These are phyloP conservation scores for Malaclemys terrapin DNA, from an alignment of 2,113 vertebrate species.

Conservation along the genomic window DNA sequence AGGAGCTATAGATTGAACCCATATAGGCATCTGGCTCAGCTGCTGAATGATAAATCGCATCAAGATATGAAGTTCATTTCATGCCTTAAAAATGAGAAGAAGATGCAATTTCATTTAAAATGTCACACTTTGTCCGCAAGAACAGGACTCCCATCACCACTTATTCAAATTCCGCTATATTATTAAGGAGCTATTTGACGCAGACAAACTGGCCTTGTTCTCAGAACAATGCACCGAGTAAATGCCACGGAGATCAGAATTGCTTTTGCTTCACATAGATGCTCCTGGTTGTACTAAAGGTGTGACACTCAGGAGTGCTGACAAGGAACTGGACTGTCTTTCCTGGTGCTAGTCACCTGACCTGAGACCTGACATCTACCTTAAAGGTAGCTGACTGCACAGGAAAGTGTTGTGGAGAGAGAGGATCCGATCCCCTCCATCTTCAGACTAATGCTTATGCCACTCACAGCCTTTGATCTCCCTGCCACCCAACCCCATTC, in stretches of 20 bases:
- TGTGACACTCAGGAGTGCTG: neutral
- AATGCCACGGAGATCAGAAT: neutral
- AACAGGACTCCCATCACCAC: neutral
- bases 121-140: slow-evolving; percentile 23
- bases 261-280: rapidly evolving
- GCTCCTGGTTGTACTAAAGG: neutral
- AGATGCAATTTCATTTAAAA: neutral
- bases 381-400: neutral
- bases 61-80: slow-evolving; percentile 48
- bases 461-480: neutral
- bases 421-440: neutral
- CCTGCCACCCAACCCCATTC: neutral
- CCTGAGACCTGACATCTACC: neutral
- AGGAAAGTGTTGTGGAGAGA: neutral
- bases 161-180: neutral
- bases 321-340: neutral
- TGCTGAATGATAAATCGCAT: slow-evolving; percentile 46
- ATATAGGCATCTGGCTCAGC: slow-evolving; percentile 39
- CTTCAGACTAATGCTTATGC: neutral
- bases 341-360: neutral
- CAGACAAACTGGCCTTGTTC: neutral
- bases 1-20: slow-evolving; percentile 59
- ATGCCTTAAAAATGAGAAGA: neutral
- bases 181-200: neutral
- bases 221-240: neutral